phyloP scores from a whole-genome alignment of 2,888 invertebrate genomes.

The Eugnorisma glareosa region DNA sequence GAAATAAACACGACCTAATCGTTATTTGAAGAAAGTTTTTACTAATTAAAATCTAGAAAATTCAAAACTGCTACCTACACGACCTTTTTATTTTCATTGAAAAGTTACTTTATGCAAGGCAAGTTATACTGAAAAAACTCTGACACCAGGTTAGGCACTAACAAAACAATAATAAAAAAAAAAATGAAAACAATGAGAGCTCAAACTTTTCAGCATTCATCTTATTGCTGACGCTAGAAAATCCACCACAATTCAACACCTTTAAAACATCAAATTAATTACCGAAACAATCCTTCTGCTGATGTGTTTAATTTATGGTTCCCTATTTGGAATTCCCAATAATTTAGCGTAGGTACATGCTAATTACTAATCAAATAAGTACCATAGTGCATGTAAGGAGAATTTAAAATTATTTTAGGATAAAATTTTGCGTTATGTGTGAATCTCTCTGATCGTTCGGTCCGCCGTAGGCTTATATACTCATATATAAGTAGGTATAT shows the following conservation, averaged over 20 bases:
- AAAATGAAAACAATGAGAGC: background rate
- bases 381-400: background rate
- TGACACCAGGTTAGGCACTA: too few relatives aligned
- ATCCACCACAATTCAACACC: background rate
- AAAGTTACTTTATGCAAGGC: background rate
- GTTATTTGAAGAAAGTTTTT: background rate
- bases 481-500: constrained; percentile 63
- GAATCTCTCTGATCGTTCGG: constrained; percentile 70
- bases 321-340: constrained; percentile 8
- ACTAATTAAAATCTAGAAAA: background rate
- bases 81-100: background rate
- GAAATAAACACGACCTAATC: background rate
- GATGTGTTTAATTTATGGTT: constrained; percentile 11
- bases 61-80: background rate
- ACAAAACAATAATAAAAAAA: too few relatives aligned
- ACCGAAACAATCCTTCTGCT: background rate
- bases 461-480: constrained; percentile 53
- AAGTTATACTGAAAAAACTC: background rate
- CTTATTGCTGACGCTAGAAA: background rate
- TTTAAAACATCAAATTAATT: background rate
- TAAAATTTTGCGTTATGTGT: constrained; percentile 65
- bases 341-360: constrained; percentile 2
- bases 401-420: constrained; percentile 14
- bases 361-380: constrained; percentile 13
- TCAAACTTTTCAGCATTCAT: background rate